phyloP scores from a whole-genome alignment of 53 echinoderm and acorn worm species.

The Luidia sarsii region DNA sequence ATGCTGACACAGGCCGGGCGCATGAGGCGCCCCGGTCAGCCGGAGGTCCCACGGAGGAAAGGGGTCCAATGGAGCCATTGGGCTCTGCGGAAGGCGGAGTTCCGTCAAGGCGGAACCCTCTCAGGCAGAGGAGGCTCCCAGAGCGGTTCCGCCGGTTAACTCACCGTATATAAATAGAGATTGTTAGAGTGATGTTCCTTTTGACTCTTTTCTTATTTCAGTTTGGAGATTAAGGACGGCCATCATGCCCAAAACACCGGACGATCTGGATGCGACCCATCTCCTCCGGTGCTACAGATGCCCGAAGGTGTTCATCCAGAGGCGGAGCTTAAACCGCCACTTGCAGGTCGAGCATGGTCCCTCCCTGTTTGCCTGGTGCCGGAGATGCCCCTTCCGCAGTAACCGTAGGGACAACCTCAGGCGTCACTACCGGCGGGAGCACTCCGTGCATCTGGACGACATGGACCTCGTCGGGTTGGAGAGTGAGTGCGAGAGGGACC shows the following conservation, averaged over 20 bases:
- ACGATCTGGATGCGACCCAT: background rate
- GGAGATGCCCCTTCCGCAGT: background rate
- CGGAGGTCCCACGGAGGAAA: no score
- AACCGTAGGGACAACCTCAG: background rate
- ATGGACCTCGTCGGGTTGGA: no score
- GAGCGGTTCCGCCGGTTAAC: no score
- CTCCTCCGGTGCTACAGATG: background rate
- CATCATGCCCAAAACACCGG: background rate
- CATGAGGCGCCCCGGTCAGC: no score
- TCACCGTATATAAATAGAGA: no score
- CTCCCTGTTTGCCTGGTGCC: background rate
- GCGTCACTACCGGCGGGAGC: background rate
- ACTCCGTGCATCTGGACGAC: no score
- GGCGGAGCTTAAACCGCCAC: background rate
- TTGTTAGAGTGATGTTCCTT: background rate
- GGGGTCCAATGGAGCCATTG: no score
- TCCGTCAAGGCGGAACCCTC: no score
- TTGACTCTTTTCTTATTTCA: background rate
- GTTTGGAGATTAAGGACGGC: background rate
- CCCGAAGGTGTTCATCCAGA: background rate
- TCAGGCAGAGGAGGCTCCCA: no score
- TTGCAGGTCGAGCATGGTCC: background rate
- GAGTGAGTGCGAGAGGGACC: no score
- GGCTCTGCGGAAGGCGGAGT: no score
- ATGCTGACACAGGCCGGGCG: no score